Percentiles rank a stretch among this genome's conserved stretches.
Evolutionary conservation across 2,888 invertebrate genomes (phyloP).

Genomic region (Apeira syringaria): DNA sequence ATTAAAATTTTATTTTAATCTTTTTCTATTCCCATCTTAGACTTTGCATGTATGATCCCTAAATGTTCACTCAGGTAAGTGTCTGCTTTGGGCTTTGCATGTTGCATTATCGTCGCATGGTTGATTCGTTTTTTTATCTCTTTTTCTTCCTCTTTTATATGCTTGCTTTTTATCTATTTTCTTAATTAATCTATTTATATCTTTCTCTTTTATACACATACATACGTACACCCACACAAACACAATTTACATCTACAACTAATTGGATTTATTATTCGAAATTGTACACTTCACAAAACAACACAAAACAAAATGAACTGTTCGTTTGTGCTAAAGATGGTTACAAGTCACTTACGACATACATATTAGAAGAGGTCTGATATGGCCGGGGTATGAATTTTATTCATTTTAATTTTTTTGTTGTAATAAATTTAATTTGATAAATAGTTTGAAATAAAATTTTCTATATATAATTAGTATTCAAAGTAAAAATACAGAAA

Average conservation of each 20-base stretch:
- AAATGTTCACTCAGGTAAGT: slow-evolving; percentile 56
- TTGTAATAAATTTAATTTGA: too few species aligned
- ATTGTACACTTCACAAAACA: slow-evolving; percentile 73
- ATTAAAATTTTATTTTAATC: slow-evolving; percentile 58
- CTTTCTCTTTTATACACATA: slow-evolving; percentile 57
- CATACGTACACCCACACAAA: slow-evolving; percentile 49
- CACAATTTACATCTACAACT: slow-evolving; percentile 56
- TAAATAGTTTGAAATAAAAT: too few species aligned
- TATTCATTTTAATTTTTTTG: slow-evolving; percentile 45
- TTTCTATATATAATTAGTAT: too few species aligned
- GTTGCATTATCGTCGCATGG: slow-evolving; percentile 72
- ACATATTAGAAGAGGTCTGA: slow-evolving; percentile 68
- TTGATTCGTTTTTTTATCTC: slow-evolving; percentile 34
- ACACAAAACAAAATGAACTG: slow-evolving; percentile 62
- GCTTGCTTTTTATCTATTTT: slow-evolving; percentile 66
- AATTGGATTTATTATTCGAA: slow-evolving; percentile 69
- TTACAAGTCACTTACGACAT: slow-evolving; percentile 36
- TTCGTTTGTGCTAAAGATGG: slow-evolving; percentile 34
- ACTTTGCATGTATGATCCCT: slow-evolving; percentile 55
- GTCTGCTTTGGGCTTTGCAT: slow-evolving; percentile 61
- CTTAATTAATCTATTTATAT: slow-evolving; percentile 68
- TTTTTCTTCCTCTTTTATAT: slow-evolving; percentile 49
- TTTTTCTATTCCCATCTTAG: slow-evolving; percentile 55
- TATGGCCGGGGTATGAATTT: slow-evolving; percentile 76
- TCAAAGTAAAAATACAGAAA: too few species aligned